phyloP scores from a whole-genome alignment of 2,888 invertebrate genomes.

The Dimorphilus gyrociliatus region DNA sequence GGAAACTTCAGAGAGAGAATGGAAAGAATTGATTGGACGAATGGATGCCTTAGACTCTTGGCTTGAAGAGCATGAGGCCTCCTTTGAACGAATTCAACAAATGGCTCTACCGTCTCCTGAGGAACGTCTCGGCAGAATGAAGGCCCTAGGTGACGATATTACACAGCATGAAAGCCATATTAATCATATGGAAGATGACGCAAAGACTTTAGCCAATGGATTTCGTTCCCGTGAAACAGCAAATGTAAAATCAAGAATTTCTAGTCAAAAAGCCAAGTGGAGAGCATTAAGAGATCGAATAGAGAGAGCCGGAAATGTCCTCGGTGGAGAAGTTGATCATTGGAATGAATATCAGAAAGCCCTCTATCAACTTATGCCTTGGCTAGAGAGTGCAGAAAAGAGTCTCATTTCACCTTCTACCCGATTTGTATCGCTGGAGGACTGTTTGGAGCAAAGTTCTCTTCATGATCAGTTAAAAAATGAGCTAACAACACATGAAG shows the following conservation, averaged over 20 bases:
- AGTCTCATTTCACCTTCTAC: constrained; percentile 53
- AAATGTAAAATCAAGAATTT: constrained; percentile 57
- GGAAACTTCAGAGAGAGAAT: constrained; percentile 69
- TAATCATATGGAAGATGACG: constrained; percentile 50
- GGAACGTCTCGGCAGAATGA: constrained; percentile 47
- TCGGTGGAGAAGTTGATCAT: constrained; percentile 59
- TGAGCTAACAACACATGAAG: too few species aligned
- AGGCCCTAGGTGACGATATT: constrained; percentile 14
- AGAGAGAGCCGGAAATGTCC: constrained; percentile 55
- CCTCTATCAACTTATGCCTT: constrained; percentile 61
- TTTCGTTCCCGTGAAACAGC: constrained; percentile 47
- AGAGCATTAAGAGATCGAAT: constrained; percentile 57
- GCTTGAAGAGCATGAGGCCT: constrained; percentile 59
- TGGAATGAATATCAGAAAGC: constrained; percentile 67
- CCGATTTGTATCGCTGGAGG: constrained; percentile 59
- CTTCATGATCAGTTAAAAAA: neutral
- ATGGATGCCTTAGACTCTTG: constrained; percentile 60
- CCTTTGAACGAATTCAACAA: constrained; percentile 61
- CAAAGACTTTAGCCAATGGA: constrained; percentile 49
- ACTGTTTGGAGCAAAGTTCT: constrained; percentile 30
- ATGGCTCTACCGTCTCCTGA: constrained; percentile 65
- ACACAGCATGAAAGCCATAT: neutral
- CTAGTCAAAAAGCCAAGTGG: constrained; percentile 56
- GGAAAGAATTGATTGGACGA: constrained; percentile 77
- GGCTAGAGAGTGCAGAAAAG: constrained; percentile 73